A percentile compares a stretch with the other conserved stretches of the same genome.
These are phyloP conservation scores for Hesperia comma DNA, from an alignment of 2,888 invertebrate genomes.

Conservation along the genomic window DNA sequence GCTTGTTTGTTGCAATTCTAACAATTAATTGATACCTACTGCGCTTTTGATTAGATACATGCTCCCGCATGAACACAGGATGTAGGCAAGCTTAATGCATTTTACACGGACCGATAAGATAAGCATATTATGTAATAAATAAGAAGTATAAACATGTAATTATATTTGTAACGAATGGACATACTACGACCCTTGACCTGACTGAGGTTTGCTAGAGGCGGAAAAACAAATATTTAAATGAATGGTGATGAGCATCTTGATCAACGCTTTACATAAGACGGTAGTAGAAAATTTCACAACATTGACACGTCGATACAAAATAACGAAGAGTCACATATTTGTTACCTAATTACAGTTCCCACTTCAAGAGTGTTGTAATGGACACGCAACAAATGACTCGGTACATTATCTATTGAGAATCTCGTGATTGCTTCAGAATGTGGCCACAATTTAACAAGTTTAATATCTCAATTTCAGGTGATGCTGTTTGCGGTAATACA, in stretches of 20 bases:
- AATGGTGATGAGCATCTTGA: constrained; percentile 28
- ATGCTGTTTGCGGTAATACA: constrained; percentile 59
- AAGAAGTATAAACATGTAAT: too few species aligned
- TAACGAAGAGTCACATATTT: constrained; percentile 53
- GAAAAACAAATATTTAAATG: constrained; percentile 19
- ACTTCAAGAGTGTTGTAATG: constrained; percentile 54
- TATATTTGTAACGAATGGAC: not conserved
- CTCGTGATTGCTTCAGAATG: constrained; percentile 3
- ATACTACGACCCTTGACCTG: not conserved
- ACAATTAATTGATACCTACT: too few species aligned
- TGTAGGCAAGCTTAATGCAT: too few species aligned
- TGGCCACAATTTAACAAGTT: constrained; percentile 3
- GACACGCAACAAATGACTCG: constrained; percentile 57
- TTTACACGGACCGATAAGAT: too few species aligned
- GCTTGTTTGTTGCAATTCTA: too few species aligned
- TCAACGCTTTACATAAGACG: constrained; percentile 37
- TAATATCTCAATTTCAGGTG: constrained; percentile 66
- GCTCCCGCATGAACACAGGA: too few species aligned
- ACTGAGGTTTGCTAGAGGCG: not conserved
- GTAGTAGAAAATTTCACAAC: constrained; percentile 57
- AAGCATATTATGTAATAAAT: too few species aligned
- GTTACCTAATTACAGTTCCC: constrained; percentile 61
- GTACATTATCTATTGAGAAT: constrained; percentile 15
- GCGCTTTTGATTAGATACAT: too few species aligned
- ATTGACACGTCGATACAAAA: constrained; percentile 50